phyloP scores from a whole-genome alignment of 2,888 invertebrate genomes.

The Pterobdella sp. region DNA sequence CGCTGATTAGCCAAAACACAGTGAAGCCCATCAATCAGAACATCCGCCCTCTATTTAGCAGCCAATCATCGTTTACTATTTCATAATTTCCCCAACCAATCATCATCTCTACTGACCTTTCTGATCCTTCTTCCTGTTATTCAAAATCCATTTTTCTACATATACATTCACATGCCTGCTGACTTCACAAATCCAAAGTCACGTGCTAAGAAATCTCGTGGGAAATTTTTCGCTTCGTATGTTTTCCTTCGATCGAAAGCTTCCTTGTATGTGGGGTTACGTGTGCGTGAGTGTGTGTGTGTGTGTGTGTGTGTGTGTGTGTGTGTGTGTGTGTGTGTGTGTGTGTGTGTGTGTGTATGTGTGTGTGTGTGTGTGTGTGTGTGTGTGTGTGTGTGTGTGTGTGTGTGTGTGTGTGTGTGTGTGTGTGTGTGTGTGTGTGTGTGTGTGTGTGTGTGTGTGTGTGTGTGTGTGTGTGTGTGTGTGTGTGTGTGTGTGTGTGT shows the following conservation, averaged over 20 bases:
- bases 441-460: constrained; percentile 1
- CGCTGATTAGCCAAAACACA: too few species aligned
- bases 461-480: not conserved
- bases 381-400: constrained; percentile 7
- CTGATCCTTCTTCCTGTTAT: not conserved
- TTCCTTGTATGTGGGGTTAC: constrained; percentile 62
- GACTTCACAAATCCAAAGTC: constrained; percentile 15
- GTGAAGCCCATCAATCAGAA: too few species aligned
- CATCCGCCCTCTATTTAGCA: too few species aligned
- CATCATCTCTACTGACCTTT: not conserved
- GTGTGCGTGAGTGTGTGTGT: constrained; percentile 10
- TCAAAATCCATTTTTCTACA: not conserved
- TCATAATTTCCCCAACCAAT: not conserved
- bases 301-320: constrained; percentile 16
- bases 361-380: constrained; percentile 16
- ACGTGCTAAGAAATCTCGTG: constrained; percentile 2
- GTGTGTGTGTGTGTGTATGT: constrained; percentile 15
- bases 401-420: constrained; percentile 1
- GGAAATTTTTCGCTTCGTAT: constrained; percentile 25
- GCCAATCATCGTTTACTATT: constrained; percentile 8
- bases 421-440: constrained; percentile 1
- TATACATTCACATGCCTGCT: not conserved
- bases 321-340: constrained; percentile 16
- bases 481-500: not conserved
- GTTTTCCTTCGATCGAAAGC: constrained; percentile 7